Evolutionary conservation across 2,797 vertebrate genomes (phyloP), one percentile per base, ranked within the genome.

Genomic region (Semaprochilodus insignis): DNA sequence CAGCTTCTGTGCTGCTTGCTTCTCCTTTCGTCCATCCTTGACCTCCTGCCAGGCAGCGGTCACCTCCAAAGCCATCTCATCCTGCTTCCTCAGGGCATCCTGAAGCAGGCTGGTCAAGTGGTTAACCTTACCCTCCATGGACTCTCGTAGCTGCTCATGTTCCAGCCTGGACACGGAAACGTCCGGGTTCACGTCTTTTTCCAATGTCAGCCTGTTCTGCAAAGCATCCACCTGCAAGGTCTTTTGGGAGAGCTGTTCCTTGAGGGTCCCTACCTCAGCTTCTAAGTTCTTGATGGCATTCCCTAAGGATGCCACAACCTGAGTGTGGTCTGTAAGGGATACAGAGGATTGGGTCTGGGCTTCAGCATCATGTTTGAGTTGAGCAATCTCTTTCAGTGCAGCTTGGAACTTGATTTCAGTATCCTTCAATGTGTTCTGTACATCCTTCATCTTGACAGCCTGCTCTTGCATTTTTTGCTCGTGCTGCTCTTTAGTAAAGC

Each of bases 1-100:
- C 78, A 96, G 90, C 80, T 92, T 92, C 90, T 95, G 95, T 84
- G 96, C 87, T 3, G 88, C 91, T 79, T 97, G 97, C 21, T 93
- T 94, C 60, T 97, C 96, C 79, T 93, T 95, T 73, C 93, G 93
- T 67, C 94, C 90, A 11, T 96, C 96, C 21, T 91, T 92, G 83
- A 96, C 93, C 88, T 97, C 96, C 87, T 96, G 96, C 95, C 95
- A 96, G 1, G 96, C 92, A 1, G 96, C 95, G 5, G 93, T 91
- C 21, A 92, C 94, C 87, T 97, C 96, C 55, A 94, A 90, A 23
- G 96, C 95, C 92, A 96, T 91, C 77, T 95, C 96, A 44, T 98
- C 97, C 90, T 95, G 97, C 87, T 98, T 97, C 87, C 95, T 94
- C 23, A 96, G 88, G 0, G 96, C 94, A 59, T 96, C 96, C 89